Evolutionary conservation across 1,140 invertebrate genomes (phyloP), one percentile per base, ranked within the genome.

Genomic region (Aphelinus atriplicis): DNA sequence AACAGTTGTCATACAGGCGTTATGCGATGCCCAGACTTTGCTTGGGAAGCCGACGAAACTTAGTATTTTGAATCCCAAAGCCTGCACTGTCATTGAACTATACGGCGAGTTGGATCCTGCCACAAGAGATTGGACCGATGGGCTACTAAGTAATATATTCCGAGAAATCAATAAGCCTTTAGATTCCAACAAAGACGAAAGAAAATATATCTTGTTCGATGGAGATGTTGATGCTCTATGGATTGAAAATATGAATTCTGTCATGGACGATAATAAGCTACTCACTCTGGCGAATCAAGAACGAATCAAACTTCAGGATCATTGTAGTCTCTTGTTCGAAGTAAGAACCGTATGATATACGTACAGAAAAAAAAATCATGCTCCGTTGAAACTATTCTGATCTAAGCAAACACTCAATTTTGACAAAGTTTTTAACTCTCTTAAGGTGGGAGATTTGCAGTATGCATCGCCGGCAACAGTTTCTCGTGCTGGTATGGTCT

Each of bases 221-320:
- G 96, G 96, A 4, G 96, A 97, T 83, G 95, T 98, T 2, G 96
- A 97, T 89, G 93, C 95, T 5, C 87, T 97, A 4, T 98, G 96
- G 96, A 95, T 97, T 77, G 96, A 97, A 88, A 97, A 97, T 86
- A 97, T 97, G 95, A 97, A 97, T 87, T 96, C 95, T 1, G 95
- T 97, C 4, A 97, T 98, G 96, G 96, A 98, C 83, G 96, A 98
- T 85, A 97, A 97, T 83, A 94, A 94, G 84, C 85, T 97, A 61
- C 84, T 98, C 60, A 97, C 96, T 1, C 87, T 98, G 75, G 95
- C 95, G 0, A 97, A 97, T 86, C 95, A 96, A 66, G 96, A 98
- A 83, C 89, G 96, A 71, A 96, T 98, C 45, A 90, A 94, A 60
- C 87, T 97, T 43, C 91, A 92, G 81, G 91, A 93, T 77, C 93